phyloP scores from a whole-genome alignment of 2,888 invertebrate species.

The Julus scandinavius region DNA sequence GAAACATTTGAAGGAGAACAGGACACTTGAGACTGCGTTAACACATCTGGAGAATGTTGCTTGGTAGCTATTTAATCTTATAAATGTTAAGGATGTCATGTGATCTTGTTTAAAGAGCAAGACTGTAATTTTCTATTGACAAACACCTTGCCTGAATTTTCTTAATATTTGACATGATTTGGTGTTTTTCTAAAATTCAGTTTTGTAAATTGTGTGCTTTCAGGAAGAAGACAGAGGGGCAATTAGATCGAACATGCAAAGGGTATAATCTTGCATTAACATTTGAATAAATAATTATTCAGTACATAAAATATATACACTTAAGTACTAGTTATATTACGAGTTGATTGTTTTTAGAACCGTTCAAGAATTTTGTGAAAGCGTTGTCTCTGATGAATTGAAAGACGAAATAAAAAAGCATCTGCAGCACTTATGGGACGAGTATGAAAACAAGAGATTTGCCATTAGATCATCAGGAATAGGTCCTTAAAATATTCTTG shows the following conservation, averaged over 20 bases:
- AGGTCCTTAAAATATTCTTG: constrained; percentile 3
- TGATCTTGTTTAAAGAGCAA: too few species aligned
- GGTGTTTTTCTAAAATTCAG: too few species aligned
- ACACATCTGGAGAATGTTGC: constrained; percentile 63
- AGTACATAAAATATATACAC: too few species aligned
- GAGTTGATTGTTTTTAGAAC: neutral
- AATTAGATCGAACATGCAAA: constrained; percentile 48
- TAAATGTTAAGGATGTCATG: too few species aligned
- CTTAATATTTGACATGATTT: too few species aligned
- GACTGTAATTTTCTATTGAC: too few species aligned
- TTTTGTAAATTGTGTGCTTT: neutral
- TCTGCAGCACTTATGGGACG: constrained; percentile 41
- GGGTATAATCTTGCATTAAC: neutral
- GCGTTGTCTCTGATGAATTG: neutral
- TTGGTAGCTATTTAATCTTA: constrained; percentile 3
- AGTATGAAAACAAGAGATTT: constrained; percentile 53
- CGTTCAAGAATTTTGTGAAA: neutral
- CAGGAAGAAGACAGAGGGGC: constrained; percentile 52
- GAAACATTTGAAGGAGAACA: constrained; percentile 70
- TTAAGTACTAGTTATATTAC: neutral
- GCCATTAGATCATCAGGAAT: constrained; percentile 57
- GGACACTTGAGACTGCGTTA: constrained; percentile 68
- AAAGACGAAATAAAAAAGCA: neutral
- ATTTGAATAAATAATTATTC: neutral
- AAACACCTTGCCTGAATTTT: neutral